Conservation (phyloP, 2,113 vertebrate species). For the Hassar affinis region DNA sequence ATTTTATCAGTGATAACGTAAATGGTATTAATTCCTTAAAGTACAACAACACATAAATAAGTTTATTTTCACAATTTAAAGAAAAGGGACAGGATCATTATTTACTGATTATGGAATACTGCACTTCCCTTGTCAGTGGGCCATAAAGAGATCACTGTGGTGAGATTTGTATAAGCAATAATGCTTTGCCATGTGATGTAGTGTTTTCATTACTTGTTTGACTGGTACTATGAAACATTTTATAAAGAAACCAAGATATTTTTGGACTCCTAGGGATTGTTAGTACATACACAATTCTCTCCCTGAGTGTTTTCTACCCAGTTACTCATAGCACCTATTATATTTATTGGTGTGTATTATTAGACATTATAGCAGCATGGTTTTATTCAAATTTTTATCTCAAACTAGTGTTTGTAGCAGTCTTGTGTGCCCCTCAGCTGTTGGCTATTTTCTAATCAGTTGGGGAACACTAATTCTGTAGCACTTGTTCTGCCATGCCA, state of each 20-base stretch:
- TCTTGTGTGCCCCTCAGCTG: not conserved
- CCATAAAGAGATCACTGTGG: conserved; percentile 5
- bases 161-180: conserved; percentile 38
- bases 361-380: not conserved
- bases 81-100: conserved; percentile 28
- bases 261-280: not conserved
- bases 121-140: conserved; percentile 26
- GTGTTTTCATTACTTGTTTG: conserved; percentile 38
- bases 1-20: not conserved
- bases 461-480: not conserved
- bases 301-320: not conserved
- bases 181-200: conserved; percentile 3
- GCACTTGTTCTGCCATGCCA: not conserved
- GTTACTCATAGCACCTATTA: not conserved
- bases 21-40: not conserved
- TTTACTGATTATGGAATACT: conserved; percentile 36
- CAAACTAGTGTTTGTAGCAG: not conserved
- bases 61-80: not conserved
- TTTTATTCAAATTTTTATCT: not conserved
- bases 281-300: not conserved
- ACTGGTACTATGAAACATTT: conserved; percentile 12
- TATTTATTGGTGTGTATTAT: not conserved
- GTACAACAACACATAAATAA: not conserved
- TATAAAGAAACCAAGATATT: not conserved
- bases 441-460: not conserved